Evolutionary conservation across 2,797 vertebrate genomes (phyloP).

Genomic region (Falco columbarius): DNA sequence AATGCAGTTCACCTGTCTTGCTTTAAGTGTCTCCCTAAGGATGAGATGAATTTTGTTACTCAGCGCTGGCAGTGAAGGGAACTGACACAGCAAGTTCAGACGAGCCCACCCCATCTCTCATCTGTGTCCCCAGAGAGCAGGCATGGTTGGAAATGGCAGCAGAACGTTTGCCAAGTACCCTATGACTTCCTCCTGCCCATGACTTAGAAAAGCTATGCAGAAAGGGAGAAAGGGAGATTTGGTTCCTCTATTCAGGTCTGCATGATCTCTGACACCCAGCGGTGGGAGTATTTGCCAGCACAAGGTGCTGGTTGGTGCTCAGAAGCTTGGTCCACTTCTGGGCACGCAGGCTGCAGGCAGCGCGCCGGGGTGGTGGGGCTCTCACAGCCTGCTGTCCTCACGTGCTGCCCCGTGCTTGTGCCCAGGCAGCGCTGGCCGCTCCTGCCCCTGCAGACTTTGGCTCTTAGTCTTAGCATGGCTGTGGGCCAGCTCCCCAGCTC

Average conservation of each 20-base stretch:
- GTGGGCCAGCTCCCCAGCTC: not conserved
- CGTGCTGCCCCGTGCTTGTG: not conserved
- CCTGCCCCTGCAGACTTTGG: not conserved
- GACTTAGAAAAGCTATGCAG: not conserved
- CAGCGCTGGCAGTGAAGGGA: not conserved
- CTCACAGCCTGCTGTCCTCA: fast-evolving
- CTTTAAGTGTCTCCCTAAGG: not conserved
- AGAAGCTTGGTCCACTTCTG: not conserved
- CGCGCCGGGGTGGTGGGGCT: fast-evolving
- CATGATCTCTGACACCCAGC: not conserved
- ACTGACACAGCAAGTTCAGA: not conserved
- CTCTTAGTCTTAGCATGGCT: fast-evolving
- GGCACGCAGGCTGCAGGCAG: not conserved
- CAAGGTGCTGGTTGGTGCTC: not conserved
- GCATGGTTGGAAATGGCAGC: fast-evolving
- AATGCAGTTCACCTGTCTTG: not conserved
- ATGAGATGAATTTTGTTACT: not conserved
- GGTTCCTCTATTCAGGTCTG: not conserved
- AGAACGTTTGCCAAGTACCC: not conserved
- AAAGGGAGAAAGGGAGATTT: not conserved
- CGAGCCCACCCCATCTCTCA: fast-evolving
- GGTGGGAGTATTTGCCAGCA: not conserved
- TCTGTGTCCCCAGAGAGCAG: fast-evolving
- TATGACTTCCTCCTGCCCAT: not conserved
- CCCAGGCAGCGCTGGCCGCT: not conserved